Percentiles rank a stretch among this genome's conserved stretches.
These are phyloP conservation scores for Bombus confusus DNA, from an alignment of 1,140 invertebrate species.

Conservation along the genomic window DNA sequence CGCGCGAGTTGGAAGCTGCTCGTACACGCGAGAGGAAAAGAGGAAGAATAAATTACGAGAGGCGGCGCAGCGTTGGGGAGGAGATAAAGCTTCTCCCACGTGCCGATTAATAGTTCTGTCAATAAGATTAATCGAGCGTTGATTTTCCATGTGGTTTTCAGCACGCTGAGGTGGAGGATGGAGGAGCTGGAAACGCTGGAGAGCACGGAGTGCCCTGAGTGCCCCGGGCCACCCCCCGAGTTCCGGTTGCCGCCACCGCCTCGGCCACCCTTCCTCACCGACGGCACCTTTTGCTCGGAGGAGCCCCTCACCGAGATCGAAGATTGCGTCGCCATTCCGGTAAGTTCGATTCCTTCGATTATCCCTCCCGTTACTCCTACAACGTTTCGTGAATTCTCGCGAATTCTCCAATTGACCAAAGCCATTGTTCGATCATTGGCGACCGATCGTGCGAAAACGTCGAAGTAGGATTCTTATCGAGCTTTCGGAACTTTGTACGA, in stretches of 20 bases:
- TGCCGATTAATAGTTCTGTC: slow-evolving; percentile 59
- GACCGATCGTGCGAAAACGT: no score
- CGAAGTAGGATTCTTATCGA: no score
- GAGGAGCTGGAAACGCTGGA: slow-evolving; percentile 81
- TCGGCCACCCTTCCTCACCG: slow-evolving; percentile 79
- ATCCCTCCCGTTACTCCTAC: not conserved
- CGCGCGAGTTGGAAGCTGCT: not conserved
- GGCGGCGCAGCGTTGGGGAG: not conserved
- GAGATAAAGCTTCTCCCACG: slow-evolving; percentile 31
- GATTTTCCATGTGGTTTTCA: slow-evolving; percentile 73
- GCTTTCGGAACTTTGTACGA: no score
- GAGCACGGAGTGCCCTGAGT: slow-evolving; percentile 80
- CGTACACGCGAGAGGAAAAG: not conserved
- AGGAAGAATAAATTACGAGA: slow-evolving; percentile 35
- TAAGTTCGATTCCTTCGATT: slow-evolving; percentile 61
- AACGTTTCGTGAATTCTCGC: not conserved
- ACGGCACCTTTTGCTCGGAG: slow-evolving; percentile 80
- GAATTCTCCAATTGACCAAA: no score
- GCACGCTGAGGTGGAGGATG: slow-evolving; percentile 80
- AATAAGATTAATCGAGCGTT: slow-evolving; percentile 69
- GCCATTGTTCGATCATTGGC: no score
- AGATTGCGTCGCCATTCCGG: slow-evolving; percentile 80
- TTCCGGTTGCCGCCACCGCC: slow-evolving; percentile 81
- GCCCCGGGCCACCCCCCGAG: slow-evolving; percentile 80
- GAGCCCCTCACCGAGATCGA: slow-evolving; percentile 79